Conservation (phyloP, 2,888 invertebrate genomes). For the Eupithecia insigniata region DNA sequence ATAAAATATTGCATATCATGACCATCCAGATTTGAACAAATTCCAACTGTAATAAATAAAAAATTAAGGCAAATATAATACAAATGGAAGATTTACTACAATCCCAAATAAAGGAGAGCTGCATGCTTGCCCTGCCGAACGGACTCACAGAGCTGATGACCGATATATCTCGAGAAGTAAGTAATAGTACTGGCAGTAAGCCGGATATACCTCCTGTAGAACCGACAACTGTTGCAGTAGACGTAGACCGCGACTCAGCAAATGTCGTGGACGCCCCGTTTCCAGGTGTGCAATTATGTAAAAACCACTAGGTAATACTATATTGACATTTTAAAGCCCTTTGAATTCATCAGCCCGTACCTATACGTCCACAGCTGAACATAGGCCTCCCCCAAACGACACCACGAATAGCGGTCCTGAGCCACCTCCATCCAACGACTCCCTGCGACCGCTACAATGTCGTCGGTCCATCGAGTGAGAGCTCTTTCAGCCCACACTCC, state of each 20-base stretch:
- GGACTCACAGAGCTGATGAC: slow-evolving; percentile 88
- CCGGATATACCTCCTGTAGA: neutral
- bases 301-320: too few species aligned
- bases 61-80: neutral
- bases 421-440: too few species aligned
- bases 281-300: too few species aligned
- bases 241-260: neutral
- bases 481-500: too few species aligned
- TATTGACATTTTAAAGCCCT: too few species aligned
- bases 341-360: too few species aligned
- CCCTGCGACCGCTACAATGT: too few species aligned
- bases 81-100: slow-evolving; percentile 52
- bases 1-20: neutral
- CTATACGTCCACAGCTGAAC: too few species aligned
- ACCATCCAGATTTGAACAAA: neutral
- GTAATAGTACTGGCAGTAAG: slow-evolving; percentile 24
- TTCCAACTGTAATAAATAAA: neutral
- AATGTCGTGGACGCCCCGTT: neutral
- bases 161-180: slow-evolving; percentile 89
- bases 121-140: slow-evolving; percentile 81
- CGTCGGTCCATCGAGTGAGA: too few species aligned
- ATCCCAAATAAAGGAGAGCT: slow-evolving; percentile 58
- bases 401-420: too few species aligned
- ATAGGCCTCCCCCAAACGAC: too few species aligned
- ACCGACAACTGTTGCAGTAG: neutral